Percentiles rank a stretch among this genome's conserved stretches.
These are phyloP conservation scores for Bellardia bayeri DNA, from an alignment of 2,888 invertebrate genomes.

Conservation along the genomic window DNA sequence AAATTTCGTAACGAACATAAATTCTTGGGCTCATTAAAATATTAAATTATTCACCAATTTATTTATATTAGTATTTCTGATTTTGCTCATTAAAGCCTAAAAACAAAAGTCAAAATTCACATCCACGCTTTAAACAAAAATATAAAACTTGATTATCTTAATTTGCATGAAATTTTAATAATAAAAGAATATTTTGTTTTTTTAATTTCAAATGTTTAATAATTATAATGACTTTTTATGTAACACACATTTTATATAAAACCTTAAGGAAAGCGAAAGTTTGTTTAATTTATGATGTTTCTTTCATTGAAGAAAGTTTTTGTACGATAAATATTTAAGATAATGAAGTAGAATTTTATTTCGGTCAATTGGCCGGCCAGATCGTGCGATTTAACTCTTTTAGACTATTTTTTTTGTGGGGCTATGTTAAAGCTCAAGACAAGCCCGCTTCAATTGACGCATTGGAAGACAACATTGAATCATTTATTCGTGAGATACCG, in stretches of 20 bases:
- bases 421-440: no score
- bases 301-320: constrained; percentile 8
- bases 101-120: not conserved
- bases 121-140: not conserved
- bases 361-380: no score
- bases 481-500: no score
- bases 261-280: constrained; percentile 6
- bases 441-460: no score
- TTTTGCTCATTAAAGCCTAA: not conserved
- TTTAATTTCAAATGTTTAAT: not conserved
- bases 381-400: no score
- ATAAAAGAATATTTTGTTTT: not conserved
- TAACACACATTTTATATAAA: not conserved
- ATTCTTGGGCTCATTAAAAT: not conserved
- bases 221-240: not conserved
- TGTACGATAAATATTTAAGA: not conserved
- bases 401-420: no score
- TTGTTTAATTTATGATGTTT: constrained; percentile 8
- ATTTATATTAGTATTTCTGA: not conserved
- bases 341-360: not conserved
- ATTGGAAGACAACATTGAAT: no score
- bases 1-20: not conserved
- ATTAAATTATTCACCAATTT: not conserved
- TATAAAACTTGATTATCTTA: not conserved
- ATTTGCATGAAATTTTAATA: constrained; percentile 10